Percentiles rank a stretch among this genome's conserved stretches.
Evolutionary conservation across 2,797 vertebrate species (phyloP).

Genomic region (Pristis pectinata): DNA sequence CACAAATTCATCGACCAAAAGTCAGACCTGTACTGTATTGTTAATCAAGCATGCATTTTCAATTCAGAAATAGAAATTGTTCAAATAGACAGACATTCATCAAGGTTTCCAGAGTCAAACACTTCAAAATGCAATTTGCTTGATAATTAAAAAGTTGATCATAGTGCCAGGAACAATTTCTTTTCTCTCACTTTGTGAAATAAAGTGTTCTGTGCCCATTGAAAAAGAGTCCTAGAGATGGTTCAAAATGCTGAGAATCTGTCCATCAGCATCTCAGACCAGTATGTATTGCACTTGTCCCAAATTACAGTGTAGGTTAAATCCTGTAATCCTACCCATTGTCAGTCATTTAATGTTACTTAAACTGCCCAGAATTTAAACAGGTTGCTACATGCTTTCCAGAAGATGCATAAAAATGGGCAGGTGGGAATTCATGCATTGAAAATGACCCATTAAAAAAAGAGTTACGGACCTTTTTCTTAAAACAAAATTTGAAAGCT

Average conservation of each 20-base stretch:
- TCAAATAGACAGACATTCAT: slow-evolving; percentile 27
- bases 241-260: slow-evolving; percentile 9
- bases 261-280: slow-evolving; percentile 4
- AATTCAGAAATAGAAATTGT: slow-evolving; percentile 14
- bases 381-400: background rate
- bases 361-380: background rate
- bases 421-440: background rate
- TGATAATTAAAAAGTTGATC: slow-evolving; percentile 30
- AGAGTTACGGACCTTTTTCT: background rate
- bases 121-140: slow-evolving; percentile 25
- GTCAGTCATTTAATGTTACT: background rate
- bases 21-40: slow-evolving; percentile 4
- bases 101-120: slow-evolving; percentile 10
- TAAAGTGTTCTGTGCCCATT: slow-evolving; percentile 31
- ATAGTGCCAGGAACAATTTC: slow-evolving; percentile 19
- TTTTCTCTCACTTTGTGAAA: slow-evolving; percentile 28
- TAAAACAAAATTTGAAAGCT: background rate
- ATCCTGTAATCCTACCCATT: slow-evolving; percentile 24
- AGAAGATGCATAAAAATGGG: slow-evolving; percentile 2
- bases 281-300: slow-evolving; percentile 55
- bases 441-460: background rate
- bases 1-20: slow-evolving; percentile 6
- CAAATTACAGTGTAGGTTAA: slow-evolving; percentile 43
- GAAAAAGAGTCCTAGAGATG: background rate
- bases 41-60: slow-evolving; percentile 32